A percentile compares a stretch with the other conserved stretches of the same genome.
These are phyloP conservation scores for Microctenopoma stevenorrisi DNA, from an alignment of 2,797 vertebrate species.

Conservation along the genomic window DNA sequence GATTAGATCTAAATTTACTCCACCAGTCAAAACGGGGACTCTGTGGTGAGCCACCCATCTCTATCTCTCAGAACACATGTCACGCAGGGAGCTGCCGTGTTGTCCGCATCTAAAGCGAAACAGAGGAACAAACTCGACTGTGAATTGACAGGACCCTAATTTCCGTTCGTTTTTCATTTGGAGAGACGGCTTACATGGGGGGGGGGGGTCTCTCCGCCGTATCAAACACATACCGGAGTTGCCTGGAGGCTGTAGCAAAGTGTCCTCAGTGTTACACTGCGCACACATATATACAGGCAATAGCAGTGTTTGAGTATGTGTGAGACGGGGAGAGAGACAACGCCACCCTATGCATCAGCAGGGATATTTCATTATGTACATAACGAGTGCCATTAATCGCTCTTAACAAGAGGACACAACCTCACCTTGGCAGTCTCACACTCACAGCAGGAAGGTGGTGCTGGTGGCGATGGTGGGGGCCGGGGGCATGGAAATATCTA, in stretches of 20 bases:
- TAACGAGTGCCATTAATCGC: conserved; percentile 87
- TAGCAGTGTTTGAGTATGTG: conserved; percentile 18
- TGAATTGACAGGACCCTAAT: conserved; percentile 70
- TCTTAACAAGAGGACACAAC: conserved; percentile 88
- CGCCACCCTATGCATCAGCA: conserved; percentile 79
- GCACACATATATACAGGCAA: conserved; percentile 3
- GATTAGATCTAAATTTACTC: conserved; percentile 80
- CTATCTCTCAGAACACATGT: conserved; percentile 72
- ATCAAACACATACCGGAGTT: conserved; percentile 71
- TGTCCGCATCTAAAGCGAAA: conserved; percentile 56
- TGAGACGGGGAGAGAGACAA: conserved; percentile 57
- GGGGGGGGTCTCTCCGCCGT: conserved; percentile 46
- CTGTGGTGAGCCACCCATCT: conserved; percentile 70
- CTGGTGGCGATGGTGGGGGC: neutral
- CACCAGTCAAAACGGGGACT: conserved; percentile 83
- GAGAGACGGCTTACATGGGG: conserved; percentile 51
- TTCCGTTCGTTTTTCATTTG: conserved; percentile 70
- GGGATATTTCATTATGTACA: conserved; percentile 87
- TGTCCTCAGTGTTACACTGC: conserved; percentile 45
- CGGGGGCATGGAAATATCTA: conserved; percentile 69
- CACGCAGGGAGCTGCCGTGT: conserved; percentile 62
- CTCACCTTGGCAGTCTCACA: conserved; percentile 84
- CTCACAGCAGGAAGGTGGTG: conserved; percentile 71
- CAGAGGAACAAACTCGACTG: conserved; percentile 58
- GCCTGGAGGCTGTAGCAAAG: conserved; percentile 71